Base-by-base conservation (phyloP, 2,113 vertebrate genomes). In the Condylura cristata region DNA sequence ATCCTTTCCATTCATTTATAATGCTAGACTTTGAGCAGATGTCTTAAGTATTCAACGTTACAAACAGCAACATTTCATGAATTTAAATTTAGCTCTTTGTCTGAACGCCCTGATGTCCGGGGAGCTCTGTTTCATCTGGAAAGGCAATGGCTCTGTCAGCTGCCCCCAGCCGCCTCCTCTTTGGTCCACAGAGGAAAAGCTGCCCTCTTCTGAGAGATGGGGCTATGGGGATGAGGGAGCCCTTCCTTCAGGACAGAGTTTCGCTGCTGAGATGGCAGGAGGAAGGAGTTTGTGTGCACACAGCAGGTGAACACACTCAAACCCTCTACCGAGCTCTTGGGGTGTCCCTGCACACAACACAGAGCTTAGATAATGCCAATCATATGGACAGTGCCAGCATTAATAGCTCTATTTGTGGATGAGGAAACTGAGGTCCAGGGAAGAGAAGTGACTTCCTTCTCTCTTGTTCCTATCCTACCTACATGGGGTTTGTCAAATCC, bases 81-180 rank as follows among this genome's bases (percentile, higher is more conserved):
- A 97, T 97, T 96, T 87, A 96, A 98, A 98, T 96, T 81, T 95
- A 4, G 0, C 76, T 97, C 97, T 98, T 97, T 98, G 97, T 98
- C 86, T 91, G 96, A n/a, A 76, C 41, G 41, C 51, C 65, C 89
- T 96, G 97, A 46, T 92, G 89, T 90, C 91, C 91, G 2, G 75
- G 68, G 91, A 86, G 68, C 72, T 22, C 3, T 2, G 61, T n/a
- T 90, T 95, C 93, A 26, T 46, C 30, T 11, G 95, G 89, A 81
- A 90, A 46, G 0, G 7, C 86, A 3, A 8, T 6, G 48, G 68
- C 70, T 61, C 48, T 32, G 72, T 6, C 1, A 89, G 90, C 82
- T 17, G 5, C 80, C 92, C 0, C 0, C 10, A 63, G 48, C 65
- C 58, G 51, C 92, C 48, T 68, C 48, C 83, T 1, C 8, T 0